These are phyloP conservation scores for Halyomorpha halys DNA, from an alignment of 1,140 invertebrate species.

Conservation along the genomic window DNA sequence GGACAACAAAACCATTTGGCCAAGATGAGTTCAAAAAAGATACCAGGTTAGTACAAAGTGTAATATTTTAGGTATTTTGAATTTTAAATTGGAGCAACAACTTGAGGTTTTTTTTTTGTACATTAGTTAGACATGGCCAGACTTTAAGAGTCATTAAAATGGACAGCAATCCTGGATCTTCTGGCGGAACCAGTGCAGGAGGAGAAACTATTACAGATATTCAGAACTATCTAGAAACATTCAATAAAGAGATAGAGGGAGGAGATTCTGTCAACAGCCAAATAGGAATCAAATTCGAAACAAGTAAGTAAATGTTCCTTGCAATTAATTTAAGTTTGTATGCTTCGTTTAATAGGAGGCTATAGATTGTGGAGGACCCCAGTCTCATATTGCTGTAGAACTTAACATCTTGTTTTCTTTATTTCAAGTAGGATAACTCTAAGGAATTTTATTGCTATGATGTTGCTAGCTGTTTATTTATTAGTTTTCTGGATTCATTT, in stretches of 20 bases:
- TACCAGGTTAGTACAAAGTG: not conserved
- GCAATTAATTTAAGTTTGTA: too few relatives aligned
- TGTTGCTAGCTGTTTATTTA: too few relatives aligned
- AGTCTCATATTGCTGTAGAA: too few relatives aligned
- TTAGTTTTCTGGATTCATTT: too few relatives aligned
- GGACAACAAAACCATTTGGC: too few relatives aligned
- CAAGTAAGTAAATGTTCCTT: conserved; percentile 17
- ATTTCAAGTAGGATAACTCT: too few relatives aligned
- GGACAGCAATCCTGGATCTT: conserved; percentile 11
- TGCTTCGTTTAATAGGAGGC: too few relatives aligned
- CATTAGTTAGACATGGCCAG: not conserved
- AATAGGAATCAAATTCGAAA: conserved; percentile 40
- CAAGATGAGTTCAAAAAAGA: conserved; percentile 2
- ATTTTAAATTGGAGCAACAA: too few relatives aligned
- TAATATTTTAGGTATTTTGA: too few relatives aligned
- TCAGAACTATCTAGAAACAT: conserved; percentile 71
- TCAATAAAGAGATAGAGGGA: conserved; percentile 73
- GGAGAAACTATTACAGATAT: conserved; percentile 58
- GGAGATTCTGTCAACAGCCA: conserved; percentile 40
- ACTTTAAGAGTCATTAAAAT: conserved; percentile 21
- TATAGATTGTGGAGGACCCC: too few relatives aligned
- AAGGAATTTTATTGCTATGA: too few relatives aligned
- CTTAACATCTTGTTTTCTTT: too few relatives aligned
- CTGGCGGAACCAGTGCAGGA: conserved; percentile 26
- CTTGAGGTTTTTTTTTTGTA: not conserved